A percentile compares a stretch with the other conserved stretches of the same genome.
phyloP scores from a whole-genome alignment of 2,113 vertebrate species.

The Takifugu bimaculatus region DNA sequence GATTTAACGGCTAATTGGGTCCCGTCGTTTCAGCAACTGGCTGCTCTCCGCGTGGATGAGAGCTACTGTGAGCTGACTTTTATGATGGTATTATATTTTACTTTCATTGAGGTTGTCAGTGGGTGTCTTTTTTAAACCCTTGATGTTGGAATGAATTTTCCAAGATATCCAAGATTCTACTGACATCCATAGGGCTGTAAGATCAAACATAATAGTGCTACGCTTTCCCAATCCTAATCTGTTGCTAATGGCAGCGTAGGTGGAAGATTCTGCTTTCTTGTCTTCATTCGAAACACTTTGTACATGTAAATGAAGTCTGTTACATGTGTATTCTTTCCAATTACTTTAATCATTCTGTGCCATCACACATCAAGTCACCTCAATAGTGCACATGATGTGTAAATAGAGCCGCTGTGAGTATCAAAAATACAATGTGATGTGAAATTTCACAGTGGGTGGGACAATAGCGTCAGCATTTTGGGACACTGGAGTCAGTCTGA shows the following conservation, averaged over 20 bases:
- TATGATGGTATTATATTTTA: neutral
- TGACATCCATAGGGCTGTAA: neutral
- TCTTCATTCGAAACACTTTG: neutral
- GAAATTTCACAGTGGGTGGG: neutral
- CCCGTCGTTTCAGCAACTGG: conserved; percentile 9
- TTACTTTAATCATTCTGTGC: conserved; percentile 14
- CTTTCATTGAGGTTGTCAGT: neutral
- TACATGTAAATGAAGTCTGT: conserved; percentile 11
- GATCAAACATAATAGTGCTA: conserved; percentile 1
- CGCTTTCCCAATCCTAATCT: conserved; percentile 14
- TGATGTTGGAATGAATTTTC: neutral
- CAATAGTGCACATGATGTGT: neutral
- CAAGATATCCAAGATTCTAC: neutral
- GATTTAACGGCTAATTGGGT: conserved; percentile 22
- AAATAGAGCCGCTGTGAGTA: conserved; percentile 17
- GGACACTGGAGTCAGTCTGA: conserved; percentile 1
- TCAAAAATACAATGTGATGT: conserved; percentile 5
- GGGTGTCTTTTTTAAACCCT: conserved; percentile 1
- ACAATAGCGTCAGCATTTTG: conserved; percentile 16
- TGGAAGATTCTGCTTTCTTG: neutral
- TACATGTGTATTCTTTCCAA: conserved; percentile 9
- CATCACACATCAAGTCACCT: conserved; percentile 6
- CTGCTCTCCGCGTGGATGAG: neutral
- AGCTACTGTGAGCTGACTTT: too few relatives aligned
- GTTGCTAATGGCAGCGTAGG: neutral